Evolutionary conservation across 2,888 invertebrate genomes (phyloP).

Genomic region (Drosophila imparisetae): DNA sequence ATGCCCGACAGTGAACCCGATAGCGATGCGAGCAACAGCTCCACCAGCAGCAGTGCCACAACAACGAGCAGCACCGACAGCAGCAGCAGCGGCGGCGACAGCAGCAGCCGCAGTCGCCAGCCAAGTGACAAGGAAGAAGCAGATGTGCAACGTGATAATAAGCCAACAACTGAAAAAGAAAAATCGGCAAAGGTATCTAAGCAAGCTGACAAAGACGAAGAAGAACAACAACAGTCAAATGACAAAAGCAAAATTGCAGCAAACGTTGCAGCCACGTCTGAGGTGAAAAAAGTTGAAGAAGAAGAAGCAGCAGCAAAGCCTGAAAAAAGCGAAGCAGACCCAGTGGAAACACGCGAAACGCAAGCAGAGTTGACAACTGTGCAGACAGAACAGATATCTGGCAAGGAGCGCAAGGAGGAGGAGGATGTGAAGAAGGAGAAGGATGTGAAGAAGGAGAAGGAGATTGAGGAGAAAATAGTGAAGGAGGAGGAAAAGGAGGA

Average conservation of each 20-base stretch:
- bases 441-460: too few species aligned
- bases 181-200: background rate
- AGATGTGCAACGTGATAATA: conserved; percentile 15
- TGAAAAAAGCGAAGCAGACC: conserved; percentile 1
- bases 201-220: conserved; percentile 7
- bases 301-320: conserved; percentile 19
- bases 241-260: conserved; percentile 21
- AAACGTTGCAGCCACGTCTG: conserved; percentile 52
- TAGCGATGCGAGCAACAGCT: conserved; percentile 63
- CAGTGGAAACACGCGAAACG: conserved; percentile 4
- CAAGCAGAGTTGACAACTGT: conserved; percentile 10
- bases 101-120: conserved; percentile 34
- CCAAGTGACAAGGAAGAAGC: conserved; percentile 35
- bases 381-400: conserved; percentile 2
- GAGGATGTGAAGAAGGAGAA: background rate
- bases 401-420: background rate
- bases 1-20: conserved; percentile 77
- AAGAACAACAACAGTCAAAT: conserved; percentile 1
- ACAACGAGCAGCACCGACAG: conserved; percentile 50
- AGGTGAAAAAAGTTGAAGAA: conserved; percentile 26
- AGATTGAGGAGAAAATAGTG: background rate
- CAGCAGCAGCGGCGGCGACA: conserved; percentile 38
- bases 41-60: conserved; percentile 50
- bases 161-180: conserved; percentile 4
- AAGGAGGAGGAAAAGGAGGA: background rate